Evolutionary conservation across 1,140 invertebrate genomes (phyloP).

Genomic region (Drosophila bipectinata): DNA sequence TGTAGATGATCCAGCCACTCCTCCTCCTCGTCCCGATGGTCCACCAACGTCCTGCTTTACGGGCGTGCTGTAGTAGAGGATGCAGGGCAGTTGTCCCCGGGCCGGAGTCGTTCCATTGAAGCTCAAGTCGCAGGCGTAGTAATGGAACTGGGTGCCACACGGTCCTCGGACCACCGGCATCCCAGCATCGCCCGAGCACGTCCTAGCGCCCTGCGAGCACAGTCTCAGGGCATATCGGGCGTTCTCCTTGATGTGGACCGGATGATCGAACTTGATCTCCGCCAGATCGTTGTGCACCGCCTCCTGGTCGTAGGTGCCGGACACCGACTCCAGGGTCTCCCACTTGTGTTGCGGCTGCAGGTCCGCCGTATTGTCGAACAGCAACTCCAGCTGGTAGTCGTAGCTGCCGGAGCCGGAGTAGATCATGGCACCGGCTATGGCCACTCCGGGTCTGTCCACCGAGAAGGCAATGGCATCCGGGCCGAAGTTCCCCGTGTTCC

Average conservation of each 20-base stretch:
- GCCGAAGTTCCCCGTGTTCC: slow-evolving; percentile 98
- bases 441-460: slow-evolving; percentile 95
- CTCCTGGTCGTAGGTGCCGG: slow-evolving; percentile 84
- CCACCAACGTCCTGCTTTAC: slow-evolving; percentile 61
- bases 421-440: slow-evolving; percentile 93
- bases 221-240: slow-evolving; percentile 95
- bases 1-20: not conserved
- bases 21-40: not conserved
- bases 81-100: slow-evolving; percentile 96
- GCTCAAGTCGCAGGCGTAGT: slow-evolving; percentile 95
- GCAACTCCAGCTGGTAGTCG: slow-evolving; percentile 95
- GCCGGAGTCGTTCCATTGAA: slow-evolving; percentile 97
- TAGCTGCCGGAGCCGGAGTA: slow-evolving; percentile 94
- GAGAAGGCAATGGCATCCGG: slow-evolving; percentile 98
- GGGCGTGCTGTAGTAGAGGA: slow-evolving; percentile 92
- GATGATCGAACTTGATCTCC: slow-evolving; percentile 95
- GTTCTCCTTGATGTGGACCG: slow-evolving; percentile 94
- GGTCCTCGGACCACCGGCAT: slow-evolving; percentile 93
- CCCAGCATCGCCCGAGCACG: slow-evolving; percentile 96
- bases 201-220: slow-evolving; percentile 95
- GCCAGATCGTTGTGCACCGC: slow-evolving; percentile 90
- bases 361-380: slow-evolving; percentile 89
- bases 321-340: slow-evolving; percentile 80
- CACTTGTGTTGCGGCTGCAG: slow-evolving; percentile 84
- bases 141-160: slow-evolving; percentile 96